Conservation (phyloP, 1,140 invertebrate genomes). For the Drosophila melanogaster region DNA sequence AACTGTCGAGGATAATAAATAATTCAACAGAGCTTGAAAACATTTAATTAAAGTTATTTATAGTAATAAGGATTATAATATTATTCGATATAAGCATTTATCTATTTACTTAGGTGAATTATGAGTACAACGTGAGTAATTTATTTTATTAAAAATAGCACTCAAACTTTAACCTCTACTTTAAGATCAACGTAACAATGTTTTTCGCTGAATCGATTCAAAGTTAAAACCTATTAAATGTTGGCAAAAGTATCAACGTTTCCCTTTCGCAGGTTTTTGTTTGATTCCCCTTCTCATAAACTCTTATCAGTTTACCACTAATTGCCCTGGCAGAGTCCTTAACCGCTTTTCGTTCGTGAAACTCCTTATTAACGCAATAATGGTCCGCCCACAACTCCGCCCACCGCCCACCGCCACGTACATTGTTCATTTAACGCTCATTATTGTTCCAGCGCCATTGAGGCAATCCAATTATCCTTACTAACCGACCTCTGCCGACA, state of each 20-base stretch:
- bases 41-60: not conserved
- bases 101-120: too few species aligned
- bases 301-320: conserved; percentile 33
- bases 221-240: conserved; percentile 3
- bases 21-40: too few species aligned
- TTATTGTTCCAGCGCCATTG: conserved; percentile 54
- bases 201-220: too few species aligned
- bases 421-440: conserved; percentile 58
- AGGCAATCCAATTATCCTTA: conserved; percentile 52
- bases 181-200: not conserved
- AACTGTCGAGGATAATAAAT: not conserved
- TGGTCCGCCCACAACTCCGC: not conserved
- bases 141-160: not conserved
- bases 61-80: not conserved
- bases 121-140: not conserved
- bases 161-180: not conserved
- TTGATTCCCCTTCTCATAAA: not conserved
- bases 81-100: too few species aligned
- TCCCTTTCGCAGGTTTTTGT: not conserved
- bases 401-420: conserved; percentile 4
- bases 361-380: conserved; percentile 49
- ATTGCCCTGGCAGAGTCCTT: conserved; percentile 25
- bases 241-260: not conserved
- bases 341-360: conserved; percentile 21
- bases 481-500: conserved; percentile 45